Conservation (phyloP, 2,888 invertebrate genomes). For the Ophion ventricosus region DNA sequence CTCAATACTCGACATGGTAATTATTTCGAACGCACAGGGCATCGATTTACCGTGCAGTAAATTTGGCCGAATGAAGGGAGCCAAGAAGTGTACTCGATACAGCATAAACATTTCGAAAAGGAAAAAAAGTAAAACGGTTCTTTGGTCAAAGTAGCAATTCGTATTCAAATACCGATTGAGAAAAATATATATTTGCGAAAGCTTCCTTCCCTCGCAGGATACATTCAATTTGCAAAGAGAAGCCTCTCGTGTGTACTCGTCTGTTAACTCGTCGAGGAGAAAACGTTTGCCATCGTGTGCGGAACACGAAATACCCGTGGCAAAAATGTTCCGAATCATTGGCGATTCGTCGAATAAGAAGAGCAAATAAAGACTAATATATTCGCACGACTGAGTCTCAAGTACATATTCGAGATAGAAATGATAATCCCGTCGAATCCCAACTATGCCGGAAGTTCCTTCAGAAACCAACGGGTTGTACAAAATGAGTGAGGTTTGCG, state of each 20-base stretch:
- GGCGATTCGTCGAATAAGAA: conserved; percentile 17
- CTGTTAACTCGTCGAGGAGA: conserved; percentile 8
- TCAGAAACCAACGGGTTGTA: not conserved
- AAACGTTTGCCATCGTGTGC: not conserved
- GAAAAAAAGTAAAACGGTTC: not conserved
- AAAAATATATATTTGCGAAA: conserved; percentile 7
- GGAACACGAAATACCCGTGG: conserved; percentile 18
- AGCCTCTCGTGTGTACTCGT: not conserved
- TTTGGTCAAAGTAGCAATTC: not conserved
- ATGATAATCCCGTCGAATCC: not conserved
- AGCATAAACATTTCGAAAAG: not conserved
- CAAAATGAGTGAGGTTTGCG: not conserved
- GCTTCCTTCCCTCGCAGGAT: not conserved
- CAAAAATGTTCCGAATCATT: conserved; percentile 46
- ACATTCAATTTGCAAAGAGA: conserved; percentile 18
- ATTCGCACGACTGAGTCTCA: conserved; percentile 22
- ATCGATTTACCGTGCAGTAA: not conserved
- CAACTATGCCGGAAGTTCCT: conserved; percentile 3
- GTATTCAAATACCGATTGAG: not conserved
- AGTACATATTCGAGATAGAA: conserved; percentile 2
- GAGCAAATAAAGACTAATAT: conserved; percentile 21
- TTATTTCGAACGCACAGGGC: not conserved
- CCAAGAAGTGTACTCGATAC: not conserved
- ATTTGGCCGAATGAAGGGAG: not conserved
- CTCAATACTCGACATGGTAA: not conserved